Evolutionary conservation across 2,888 invertebrate genomes (phyloP).

Genomic region (Anarsia innoxiella): DNA sequence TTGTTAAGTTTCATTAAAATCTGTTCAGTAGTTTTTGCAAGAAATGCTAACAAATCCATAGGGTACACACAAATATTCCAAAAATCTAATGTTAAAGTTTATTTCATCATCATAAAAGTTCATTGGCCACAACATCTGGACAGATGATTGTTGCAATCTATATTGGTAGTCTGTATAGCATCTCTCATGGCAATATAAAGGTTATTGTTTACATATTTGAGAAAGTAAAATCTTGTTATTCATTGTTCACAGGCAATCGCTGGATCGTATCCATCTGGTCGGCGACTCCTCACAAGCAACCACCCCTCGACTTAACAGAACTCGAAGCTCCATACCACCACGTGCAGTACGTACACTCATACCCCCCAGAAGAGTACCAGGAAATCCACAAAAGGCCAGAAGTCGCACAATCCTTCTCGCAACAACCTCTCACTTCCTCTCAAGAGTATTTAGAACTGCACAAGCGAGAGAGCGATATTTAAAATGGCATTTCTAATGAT

Average conservation of each 20-base stretch:
- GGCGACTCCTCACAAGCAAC: slow-evolving; percentile 86
- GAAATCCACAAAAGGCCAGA: slow-evolving; percentile 30
- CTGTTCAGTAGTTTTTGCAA: too few relatives aligned
- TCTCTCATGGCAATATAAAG: too few relatives aligned
- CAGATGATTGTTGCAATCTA: too few relatives aligned
- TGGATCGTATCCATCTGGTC: slow-evolving; percentile 91
- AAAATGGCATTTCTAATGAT: slow-evolving; percentile 82
- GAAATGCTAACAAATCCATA: too few relatives aligned
- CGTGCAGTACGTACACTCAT: slow-evolving; percentile 45
- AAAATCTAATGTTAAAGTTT: too few relatives aligned
- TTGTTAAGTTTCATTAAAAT: too few relatives aligned
- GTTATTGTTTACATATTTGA: too few relatives aligned
- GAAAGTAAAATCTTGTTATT: too few relatives aligned
- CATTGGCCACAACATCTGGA: too few relatives aligned
- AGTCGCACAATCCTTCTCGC: slow-evolving; percentile 47
- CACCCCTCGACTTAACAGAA: slow-evolving; percentile 86
- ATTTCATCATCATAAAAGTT: too few relatives aligned
- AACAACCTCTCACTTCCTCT: slow-evolving; percentile 57
- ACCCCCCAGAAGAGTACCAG: slow-evolving; percentile 38
- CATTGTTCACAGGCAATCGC: slow-evolving; percentile 82
- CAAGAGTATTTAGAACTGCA: slow-evolving; percentile 79
- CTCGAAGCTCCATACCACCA: slow-evolving; percentile 68
- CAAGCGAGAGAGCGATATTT: slow-evolving; percentile 89
- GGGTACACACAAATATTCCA: too few relatives aligned
- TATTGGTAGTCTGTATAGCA: too few relatives aligned